A percentile compares a stretch with the other conserved stretches of the same genome.
These are phyloP conservation scores for Oscheius onirici DNA, from an alignment of 2,888 invertebrate genomes.

Conservation along the genomic window DNA sequence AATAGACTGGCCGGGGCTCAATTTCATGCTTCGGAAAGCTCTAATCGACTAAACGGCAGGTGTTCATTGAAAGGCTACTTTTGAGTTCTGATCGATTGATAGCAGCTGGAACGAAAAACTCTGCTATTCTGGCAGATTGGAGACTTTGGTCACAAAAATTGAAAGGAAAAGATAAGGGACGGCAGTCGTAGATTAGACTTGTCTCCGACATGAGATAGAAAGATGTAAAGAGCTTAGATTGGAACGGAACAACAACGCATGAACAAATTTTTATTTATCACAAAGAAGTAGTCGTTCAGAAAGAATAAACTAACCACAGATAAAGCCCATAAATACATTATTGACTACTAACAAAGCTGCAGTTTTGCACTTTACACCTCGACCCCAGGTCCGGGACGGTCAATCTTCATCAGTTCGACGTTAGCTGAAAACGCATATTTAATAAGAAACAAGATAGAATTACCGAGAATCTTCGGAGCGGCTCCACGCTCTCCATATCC, in stretches of 20 bases:
- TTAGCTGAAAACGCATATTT: slow-evolving; percentile 50
- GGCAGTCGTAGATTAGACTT: slow-evolving; percentile 1
- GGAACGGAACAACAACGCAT: not conserved
- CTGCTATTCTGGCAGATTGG: not conserved
- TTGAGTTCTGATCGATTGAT: not conserved
- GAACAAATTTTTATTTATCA: slow-evolving; percentile 5
- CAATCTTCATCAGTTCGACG: slow-evolving; percentile 69
- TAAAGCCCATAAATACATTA: slow-evolving; percentile 23
- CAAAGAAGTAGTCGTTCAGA: slow-evolving; percentile 7
- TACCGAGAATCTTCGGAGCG: slow-evolving; percentile 84
- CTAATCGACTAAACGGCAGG: too few relatives aligned
- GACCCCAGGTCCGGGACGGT: slow-evolving; percentile 41
- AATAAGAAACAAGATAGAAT: not conserved
- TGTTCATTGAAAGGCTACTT: too few relatives aligned
- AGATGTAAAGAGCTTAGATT: not conserved
- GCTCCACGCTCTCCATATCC: slow-evolving; percentile 86
- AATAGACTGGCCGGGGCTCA: not conserved
- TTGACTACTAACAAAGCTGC: slow-evolving; percentile 1
- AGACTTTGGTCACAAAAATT: not conserved
- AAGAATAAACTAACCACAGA: slow-evolving; percentile 9
- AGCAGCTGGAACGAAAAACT: not conserved
- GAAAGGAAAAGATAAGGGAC: slow-evolving; percentile 2
- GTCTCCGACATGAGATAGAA: slow-evolving; percentile 9
- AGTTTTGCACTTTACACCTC: slow-evolving; percentile 46
- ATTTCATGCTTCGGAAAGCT: slow-evolving; percentile 13